phyloP scores from a whole-genome alignment of 2,113 vertebrate genomes.

The Aepyceros melampus region DNA sequence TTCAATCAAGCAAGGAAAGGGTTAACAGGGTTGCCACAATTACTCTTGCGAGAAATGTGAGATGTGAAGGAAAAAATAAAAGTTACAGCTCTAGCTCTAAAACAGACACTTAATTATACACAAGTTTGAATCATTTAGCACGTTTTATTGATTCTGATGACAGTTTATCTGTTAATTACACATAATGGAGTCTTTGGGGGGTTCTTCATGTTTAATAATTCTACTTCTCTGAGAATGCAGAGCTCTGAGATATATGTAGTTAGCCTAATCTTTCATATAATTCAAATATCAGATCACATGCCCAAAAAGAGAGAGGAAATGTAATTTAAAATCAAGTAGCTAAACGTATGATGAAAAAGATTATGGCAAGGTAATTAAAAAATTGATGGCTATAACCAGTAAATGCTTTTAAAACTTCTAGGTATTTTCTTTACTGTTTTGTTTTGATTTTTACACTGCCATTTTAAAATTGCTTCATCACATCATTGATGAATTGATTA shows the following conservation, averaged over 20 bases:
- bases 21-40: constrained; percentile 73
- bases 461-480: not conserved
- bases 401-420: not conserved
- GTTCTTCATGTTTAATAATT: constrained; percentile 84
- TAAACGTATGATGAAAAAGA: not conserved
- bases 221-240: constrained; percentile 74
- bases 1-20: constrained; percentile 63
- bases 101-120: constrained; percentile 85
- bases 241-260: constrained; percentile 74
- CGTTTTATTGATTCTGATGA: constrained; percentile 87
- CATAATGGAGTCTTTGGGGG: constrained; percentile 83
- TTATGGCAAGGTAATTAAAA: not conserved
- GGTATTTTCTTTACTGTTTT: not conserved
- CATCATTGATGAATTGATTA: not conserved
- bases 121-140: constrained; percentile 87
- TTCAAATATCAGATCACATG: constrained; percentile 78
- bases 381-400: not conserved
- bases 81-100: constrained; percentile 74
- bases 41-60: constrained; percentile 78
- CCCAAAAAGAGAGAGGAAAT: constrained; percentile 44
- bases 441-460: not conserved
- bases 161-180: constrained; percentile 87
- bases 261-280: constrained; percentile 74
- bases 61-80: constrained; percentile 64
- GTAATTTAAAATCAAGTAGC: constrained; percentile 18